Base-by-base conservation (phyloP, 53 echinoderm and acorn worm species). In the Zoroaster sp. region DNA sequence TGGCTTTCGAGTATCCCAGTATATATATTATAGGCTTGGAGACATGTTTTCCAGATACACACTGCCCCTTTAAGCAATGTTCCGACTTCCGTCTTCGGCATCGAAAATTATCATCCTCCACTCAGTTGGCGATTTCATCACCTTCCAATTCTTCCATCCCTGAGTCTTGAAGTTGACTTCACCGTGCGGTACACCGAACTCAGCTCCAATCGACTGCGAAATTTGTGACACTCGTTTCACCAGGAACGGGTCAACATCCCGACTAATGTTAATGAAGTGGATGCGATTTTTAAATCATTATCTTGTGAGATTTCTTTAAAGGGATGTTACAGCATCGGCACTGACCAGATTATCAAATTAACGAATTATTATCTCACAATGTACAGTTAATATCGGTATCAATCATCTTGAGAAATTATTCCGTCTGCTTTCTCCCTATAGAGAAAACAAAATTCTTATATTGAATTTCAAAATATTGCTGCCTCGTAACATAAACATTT, bases 141-240 rank as follows among this genome's bases (percentile, higher is more conserved):
- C 75, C 75, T 43, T n/a, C n/a, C 75, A 74, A 74, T 41, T 74
- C 75, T 40, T 33, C 77, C 46, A 23, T 54, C 12, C 18, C 66
- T n/a, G 25, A n/a, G 63, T 59, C 28, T 9, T 59, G 63, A 36
- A 15, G 55, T 35, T 55, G 55, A 79, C 30, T 54, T 40, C 63
- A 53, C 35, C 21, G 25, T 13, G 8, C 55, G 40, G 31, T 54
- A 34, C 12, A 59, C n/a, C 40, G 63, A 25, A 40, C 28, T 9
- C 42, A 63, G 66, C 38, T 80, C 66, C 80, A 66, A 18, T 66
- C 80, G 80, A 37, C 40, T 38, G 66, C 41, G 65, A 63, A 80
- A 80, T 65, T 63, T 21, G 3, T 31, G 65, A 36, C 80, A 80
- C 80, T 80, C 66, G 4, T 66, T 63, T 80, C 80, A 80, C 80